A percentile compares a stretch with the other conserved stretches of the same genome.
Conservation (phyloP, 2,888 invertebrate genomes). For the Oligia fasciuncula region DNA sequence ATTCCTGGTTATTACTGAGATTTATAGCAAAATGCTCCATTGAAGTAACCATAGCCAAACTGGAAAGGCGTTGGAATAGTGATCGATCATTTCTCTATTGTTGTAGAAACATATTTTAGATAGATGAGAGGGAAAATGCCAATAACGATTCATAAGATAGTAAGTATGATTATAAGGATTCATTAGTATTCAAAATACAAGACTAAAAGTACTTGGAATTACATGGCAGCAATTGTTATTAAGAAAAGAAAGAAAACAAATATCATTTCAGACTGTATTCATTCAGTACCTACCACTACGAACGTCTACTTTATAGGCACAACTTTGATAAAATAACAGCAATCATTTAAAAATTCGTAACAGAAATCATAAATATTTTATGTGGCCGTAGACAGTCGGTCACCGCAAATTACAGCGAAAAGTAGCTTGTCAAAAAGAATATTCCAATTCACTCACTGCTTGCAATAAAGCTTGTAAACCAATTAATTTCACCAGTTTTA, state of each 20-base stretch:
- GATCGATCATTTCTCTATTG: conserved; percentile 11
- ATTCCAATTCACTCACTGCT: background rate
- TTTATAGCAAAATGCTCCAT: conserved; percentile 37
- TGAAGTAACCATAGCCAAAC: conserved; percentile 24
- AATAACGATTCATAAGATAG: background rate
- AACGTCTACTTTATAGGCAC: conserved; percentile 32
- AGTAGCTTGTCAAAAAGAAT: background rate
- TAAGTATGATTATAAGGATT: background rate
- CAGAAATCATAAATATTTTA: conserved; percentile 40
- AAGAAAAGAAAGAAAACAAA: background rate
- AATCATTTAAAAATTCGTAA: conserved; percentile 38
- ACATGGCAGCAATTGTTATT: background rate
- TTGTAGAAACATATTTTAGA: conserved; percentile 9
- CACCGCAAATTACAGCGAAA: conserved; percentile 20
- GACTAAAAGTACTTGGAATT: background rate
- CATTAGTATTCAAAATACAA: background rate
- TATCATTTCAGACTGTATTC: background rate
- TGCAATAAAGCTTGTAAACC: background rate
- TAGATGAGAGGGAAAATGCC: background rate
- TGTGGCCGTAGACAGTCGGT: conserved; percentile 20
- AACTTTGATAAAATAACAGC: conserved; percentile 46
- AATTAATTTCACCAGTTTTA: background rate
- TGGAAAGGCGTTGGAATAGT: background rate
- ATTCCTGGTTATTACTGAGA: conserved; percentile 42
- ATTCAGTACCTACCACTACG: conserved; percentile 41